phyloP scores from a whole-genome alignment of 2,888 invertebrate genomes.

The Erebia epiphron region DNA sequence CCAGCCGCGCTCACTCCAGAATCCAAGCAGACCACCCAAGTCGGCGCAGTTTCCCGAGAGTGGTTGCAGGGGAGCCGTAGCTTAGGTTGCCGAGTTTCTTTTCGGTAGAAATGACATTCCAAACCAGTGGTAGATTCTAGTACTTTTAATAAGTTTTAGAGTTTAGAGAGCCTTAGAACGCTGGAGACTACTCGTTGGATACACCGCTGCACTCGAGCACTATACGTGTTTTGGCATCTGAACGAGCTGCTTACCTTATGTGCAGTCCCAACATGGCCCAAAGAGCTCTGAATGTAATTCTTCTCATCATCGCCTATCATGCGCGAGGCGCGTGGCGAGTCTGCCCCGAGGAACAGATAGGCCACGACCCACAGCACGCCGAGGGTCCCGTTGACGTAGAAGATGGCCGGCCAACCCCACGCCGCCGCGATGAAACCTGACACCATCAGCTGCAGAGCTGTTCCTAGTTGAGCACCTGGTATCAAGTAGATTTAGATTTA shows the following conservation, averaged over 20 bases:
- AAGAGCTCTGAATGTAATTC: slow-evolving; percentile 84
- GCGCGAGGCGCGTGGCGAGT: slow-evolving; percentile 83
- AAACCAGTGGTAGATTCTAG: too few species aligned
- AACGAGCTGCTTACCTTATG: slow-evolving; percentile 50
- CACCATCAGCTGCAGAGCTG: slow-evolving; percentile 79
- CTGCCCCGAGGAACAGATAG: slow-evolving; percentile 85
- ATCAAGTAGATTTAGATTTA: slow-evolving; percentile 32
- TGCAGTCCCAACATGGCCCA: slow-evolving; percentile 58
- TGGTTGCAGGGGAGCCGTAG: too few species aligned
- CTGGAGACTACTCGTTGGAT: too few species aligned
- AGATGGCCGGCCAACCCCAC: slow-evolving; percentile 87
- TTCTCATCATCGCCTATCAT: slow-evolving; percentile 85
- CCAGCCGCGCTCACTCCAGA: too few species aligned
- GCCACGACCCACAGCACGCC: slow-evolving; percentile 80
- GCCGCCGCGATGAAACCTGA: slow-evolving; percentile 67
- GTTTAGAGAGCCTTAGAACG: too few species aligned
- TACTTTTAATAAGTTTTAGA: too few species aligned
- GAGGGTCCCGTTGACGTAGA: slow-evolving; percentile 83
- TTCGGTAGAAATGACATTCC: too few species aligned
- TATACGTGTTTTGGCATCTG: too few species aligned
- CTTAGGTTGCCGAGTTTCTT: too few species aligned
- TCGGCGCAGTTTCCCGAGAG: too few species aligned
- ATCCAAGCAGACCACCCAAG: too few species aligned
- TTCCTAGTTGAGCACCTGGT: slow-evolving; percentile 82
- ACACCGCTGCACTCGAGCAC: too few species aligned